phyloP scores from a whole-genome alignment of 2,888 invertebrate genomes.

The Orgyia antiqua region DNA sequence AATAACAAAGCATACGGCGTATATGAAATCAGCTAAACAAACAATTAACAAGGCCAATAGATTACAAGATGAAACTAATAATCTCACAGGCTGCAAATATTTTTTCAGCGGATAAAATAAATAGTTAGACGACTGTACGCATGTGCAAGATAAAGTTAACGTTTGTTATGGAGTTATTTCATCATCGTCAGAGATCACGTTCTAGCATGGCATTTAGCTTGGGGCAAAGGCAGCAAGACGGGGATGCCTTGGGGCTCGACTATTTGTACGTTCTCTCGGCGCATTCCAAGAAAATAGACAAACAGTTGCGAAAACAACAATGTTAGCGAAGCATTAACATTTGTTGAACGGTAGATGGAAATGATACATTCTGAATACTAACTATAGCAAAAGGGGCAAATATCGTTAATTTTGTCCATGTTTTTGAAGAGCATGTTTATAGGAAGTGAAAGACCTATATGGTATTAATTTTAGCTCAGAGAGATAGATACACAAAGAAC shows the following conservation, averaged over 20 bases:
- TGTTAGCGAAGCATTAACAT: slow-evolving; percentile 20
- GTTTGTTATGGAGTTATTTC: slow-evolving; percentile 26
- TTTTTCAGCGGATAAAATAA: slow-evolving; percentile 43
- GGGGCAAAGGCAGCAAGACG: slow-evolving; percentile 38
- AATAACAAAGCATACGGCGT: slow-evolving; percentile 10
- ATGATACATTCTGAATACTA: too few species aligned
- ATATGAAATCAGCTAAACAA: slow-evolving; percentile 24
- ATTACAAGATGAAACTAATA: slow-evolving; percentile 42
- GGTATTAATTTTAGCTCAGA: too few species aligned
- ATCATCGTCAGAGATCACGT: slow-evolving; percentile 46
- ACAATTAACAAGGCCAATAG: slow-evolving; percentile 29
- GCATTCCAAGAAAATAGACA: slow-evolving; percentile 49
- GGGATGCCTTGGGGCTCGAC: slow-evolving; percentile 46
- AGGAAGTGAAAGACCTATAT: too few species aligned
- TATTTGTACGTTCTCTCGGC: slow-evolving; percentile 60
- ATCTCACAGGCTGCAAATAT: slow-evolving; percentile 37
- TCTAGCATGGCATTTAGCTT: slow-evolving; percentile 64
- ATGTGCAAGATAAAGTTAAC: slow-evolving; percentile 19
- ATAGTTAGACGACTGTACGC: slow-evolving; percentile 15
- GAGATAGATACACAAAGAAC: too few species aligned
- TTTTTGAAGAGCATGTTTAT: too few species aligned
- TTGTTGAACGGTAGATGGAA: slow-evolving; percentile 10
- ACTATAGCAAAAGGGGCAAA: too few species aligned
- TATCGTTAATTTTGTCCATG: too few species aligned
- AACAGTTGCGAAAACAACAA: slow-evolving; percentile 49